Conservation (phyloP, 2,888 invertebrate species). For the Bellardia bayeri region DNA sequence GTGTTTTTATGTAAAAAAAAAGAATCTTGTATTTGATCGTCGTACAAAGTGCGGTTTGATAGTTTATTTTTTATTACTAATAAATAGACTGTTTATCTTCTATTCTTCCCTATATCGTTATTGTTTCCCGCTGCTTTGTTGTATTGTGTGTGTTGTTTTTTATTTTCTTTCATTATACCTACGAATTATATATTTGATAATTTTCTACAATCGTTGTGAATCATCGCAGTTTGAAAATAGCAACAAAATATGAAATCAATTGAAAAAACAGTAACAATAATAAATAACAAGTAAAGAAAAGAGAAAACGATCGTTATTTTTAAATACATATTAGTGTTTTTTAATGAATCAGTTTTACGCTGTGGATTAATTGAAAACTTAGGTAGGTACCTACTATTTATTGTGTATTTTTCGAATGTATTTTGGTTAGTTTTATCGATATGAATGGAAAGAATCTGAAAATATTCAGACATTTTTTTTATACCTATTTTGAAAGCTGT, state of each 20-base stretch:
- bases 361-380: too few species aligned
- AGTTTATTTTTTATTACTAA: constrained; percentile 28
- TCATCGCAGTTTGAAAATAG: constrained; percentile 30
- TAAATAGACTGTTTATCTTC: neutral
- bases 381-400: too few species aligned
- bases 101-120: constrained; percentile 10
- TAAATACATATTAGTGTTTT: too few species aligned
- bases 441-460: too few species aligned
- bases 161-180: neutral
- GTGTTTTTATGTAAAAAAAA: constrained; percentile 11
- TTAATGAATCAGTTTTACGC: too few species aligned
- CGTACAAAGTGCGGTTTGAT: constrained; percentile 57
- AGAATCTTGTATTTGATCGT: constrained; percentile 52
- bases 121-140: constrained; percentile 1
- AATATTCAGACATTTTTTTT: too few species aligned
- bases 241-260: constrained; percentile 3
- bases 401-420: too few species aligned
- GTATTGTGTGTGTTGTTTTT: neutral
- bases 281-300: constrained; percentile 5
- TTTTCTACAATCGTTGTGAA: constrained; percentile 47
- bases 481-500: too few species aligned
- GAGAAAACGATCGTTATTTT: neutral
- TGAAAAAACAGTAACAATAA: neutral
- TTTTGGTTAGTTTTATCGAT: too few species aligned
- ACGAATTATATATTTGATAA: constrained; percentile 29